Conservation (phyloP, 1,140 invertebrate genomes). For the Oryctes rhinoceros region DNA sequence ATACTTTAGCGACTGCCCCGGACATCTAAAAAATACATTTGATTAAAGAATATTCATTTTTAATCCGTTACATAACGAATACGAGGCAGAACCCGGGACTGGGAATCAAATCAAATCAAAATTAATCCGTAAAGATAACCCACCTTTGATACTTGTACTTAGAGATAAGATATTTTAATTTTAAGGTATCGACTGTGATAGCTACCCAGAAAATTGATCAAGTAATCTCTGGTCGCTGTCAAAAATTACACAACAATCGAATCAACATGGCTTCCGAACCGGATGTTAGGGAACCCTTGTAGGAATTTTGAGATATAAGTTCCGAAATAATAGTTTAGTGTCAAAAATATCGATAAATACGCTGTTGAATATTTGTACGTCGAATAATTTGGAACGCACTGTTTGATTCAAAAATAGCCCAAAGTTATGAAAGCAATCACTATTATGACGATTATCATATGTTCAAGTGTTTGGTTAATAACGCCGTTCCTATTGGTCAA, state of each 20-base stretch:
- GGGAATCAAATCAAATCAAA: neutral
- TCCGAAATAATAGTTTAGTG: neutral
- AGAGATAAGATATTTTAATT: neutral
- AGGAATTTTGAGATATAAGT: neutral
- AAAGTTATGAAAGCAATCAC: neutral
- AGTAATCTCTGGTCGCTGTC: conserved; percentile 7
- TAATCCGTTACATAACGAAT: conserved; percentile 5
- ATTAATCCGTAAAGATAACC: conserved; percentile 9
- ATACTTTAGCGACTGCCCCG: conserved; percentile 8
- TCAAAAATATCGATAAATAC: neutral
- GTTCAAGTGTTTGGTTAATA: neutral
- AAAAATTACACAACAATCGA: conserved; percentile 25
- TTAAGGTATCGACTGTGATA: neutral
- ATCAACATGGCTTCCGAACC: neutral
- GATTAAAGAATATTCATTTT: neutral
- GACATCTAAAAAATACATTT: conserved; percentile 32
- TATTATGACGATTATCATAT: conserved; percentile 20
- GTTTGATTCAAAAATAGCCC: neutral
- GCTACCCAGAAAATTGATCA: neutral
- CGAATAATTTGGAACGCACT: neutral
- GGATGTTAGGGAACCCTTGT: neutral
- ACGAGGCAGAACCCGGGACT: neutral
- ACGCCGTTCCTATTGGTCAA: too few species aligned
- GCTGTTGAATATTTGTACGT: neutral
- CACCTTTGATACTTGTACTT: neutral